Conservation (phyloP, 2,888 invertebrate species). For the Dicyrtoma fusca region DNA sequence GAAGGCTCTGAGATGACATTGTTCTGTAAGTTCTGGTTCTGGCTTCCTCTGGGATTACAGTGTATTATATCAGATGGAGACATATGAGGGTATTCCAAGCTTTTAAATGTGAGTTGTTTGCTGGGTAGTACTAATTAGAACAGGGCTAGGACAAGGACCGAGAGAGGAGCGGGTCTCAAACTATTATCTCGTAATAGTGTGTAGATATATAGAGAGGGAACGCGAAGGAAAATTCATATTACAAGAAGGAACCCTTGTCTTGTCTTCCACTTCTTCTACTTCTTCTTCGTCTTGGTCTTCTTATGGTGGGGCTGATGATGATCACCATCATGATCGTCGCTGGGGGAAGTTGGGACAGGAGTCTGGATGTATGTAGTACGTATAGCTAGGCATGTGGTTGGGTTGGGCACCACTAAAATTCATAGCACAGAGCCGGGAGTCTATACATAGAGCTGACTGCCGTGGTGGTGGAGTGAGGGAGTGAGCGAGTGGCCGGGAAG, state of each 20-base stretch:
- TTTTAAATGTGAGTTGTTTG: slow-evolving; percentile 12
- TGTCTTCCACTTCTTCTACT: too few species aligned
- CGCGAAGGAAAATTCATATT: slow-evolving; percentile 1
- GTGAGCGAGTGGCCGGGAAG: slow-evolving; percentile 3
- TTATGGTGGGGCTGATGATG: background rate
- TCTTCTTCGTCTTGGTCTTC: too few species aligned
- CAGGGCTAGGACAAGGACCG: background rate
- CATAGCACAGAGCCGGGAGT: too few species aligned
- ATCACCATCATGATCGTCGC: slow-evolving; percentile 1
- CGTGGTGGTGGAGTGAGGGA: background rate
- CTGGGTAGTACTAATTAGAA: background rate
- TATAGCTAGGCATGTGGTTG: too few species aligned
- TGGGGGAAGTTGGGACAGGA: slow-evolving; percentile 35
- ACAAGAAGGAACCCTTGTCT: background rate
- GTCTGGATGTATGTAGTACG: too few species aligned
- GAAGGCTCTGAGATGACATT: too few species aligned
- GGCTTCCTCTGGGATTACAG: slow-evolving; percentile 16
- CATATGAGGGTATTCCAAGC: slow-evolving; percentile 18
- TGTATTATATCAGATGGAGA: slow-evolving; percentile 12
- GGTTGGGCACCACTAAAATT: too few species aligned
- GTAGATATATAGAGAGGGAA: background rate
- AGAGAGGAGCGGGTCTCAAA: slow-evolving; percentile 11
- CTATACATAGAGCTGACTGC: too few species aligned
- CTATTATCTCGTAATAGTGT: too few species aligned
- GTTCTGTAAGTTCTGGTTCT: background rate